Conservation (phyloP, 2,113 vertebrate species). For the Trinectes maculatus region DNA sequence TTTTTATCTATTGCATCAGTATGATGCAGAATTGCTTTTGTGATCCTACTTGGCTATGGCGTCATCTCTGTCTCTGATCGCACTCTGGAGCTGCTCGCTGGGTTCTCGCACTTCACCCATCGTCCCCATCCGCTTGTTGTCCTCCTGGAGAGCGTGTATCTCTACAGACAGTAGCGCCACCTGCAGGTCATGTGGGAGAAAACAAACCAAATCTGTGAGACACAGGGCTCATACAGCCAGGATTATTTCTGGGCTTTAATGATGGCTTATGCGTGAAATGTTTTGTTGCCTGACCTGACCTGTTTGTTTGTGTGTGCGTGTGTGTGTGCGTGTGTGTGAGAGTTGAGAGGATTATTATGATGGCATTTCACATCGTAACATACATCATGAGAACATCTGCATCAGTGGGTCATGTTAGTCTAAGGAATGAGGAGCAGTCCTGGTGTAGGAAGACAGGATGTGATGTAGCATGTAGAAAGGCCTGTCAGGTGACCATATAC, state of each 20-base stretch:
- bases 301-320: not conserved
- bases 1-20: not conserved
- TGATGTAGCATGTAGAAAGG: conserved; percentile 9
- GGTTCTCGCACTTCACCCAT: conserved; percentile 88
- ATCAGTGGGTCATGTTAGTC: not conserved
- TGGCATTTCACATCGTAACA: conserved; percentile 5
- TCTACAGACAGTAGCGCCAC: conserved; percentile 93
- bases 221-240: not conserved
- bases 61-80: conserved; percentile 94
- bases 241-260: not conserved
- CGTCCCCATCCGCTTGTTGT: conserved; percentile 85
- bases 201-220: not conserved
- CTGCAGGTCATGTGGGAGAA: conserved; percentile 69
- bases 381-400: conserved; percentile 12
- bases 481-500: too few species aligned
- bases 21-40: not conserved
- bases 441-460: conserved; percentile 4
- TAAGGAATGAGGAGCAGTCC: not conserved
- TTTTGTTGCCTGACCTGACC: conserved; percentile 15
- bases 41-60: conserved; percentile 93
- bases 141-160: conserved; percentile 89
- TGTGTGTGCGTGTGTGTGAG: conserved; percentile 2
- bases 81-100: conserved; percentile 90
- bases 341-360: too few species aligned
- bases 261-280: not conserved